phyloP scores from a whole-genome alignment of 2,113 vertebrate species.

The Lontra canadensis region DNA sequence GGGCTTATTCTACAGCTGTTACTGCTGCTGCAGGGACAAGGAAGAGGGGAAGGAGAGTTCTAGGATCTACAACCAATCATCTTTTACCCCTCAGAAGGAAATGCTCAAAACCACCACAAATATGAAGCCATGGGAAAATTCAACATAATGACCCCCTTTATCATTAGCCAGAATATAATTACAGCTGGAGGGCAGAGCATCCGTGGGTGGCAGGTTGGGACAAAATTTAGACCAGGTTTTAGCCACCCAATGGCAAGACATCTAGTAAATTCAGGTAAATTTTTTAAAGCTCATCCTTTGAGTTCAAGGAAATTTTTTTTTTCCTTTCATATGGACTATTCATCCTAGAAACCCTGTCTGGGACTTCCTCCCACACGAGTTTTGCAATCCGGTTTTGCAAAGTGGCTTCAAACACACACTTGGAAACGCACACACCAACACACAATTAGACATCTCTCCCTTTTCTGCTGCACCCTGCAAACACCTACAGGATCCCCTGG shows the following conservation, averaged over 20 bases:
- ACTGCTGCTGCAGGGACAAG: neutral
- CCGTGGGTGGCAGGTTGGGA: neutral
- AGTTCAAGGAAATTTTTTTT: neutral
- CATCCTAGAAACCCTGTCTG: neutral
- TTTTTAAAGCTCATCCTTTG: neutral
- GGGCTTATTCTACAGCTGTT: neutral
- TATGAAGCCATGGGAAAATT: neutral
- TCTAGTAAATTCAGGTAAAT: neutral
- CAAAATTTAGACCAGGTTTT: neutral
- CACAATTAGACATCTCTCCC: neutral
- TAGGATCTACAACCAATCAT: neutral
- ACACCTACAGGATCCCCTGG: neutral
- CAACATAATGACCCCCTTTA: neutral
- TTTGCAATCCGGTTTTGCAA: neutral
- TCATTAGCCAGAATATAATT: neutral
- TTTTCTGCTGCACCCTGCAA: neutral
- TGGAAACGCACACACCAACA: neutral
- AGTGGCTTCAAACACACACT: neutral
- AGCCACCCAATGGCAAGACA: neutral
- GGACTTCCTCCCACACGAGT: neutral
- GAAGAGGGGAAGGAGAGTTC: neutral
- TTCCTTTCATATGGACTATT: neutral
- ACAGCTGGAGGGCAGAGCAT: neutral
- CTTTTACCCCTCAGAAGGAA: neutral
- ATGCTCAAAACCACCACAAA: neutral